phyloP scores from a whole-genome alignment of 2,797 vertebrate species.

The Enteromius afrohamiltoni region DNA sequence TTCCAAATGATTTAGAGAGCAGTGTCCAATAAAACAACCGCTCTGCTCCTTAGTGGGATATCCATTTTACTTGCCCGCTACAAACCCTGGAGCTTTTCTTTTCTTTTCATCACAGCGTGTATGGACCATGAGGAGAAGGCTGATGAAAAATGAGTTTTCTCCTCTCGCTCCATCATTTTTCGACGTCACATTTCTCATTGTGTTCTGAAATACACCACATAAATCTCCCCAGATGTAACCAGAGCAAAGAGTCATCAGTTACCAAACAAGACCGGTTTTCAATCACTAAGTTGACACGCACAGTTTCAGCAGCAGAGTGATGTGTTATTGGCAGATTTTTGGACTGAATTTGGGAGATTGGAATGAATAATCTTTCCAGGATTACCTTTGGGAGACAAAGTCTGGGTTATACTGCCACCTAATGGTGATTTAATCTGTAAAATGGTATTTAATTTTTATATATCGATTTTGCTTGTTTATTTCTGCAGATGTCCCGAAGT shows the following conservation, averaged over 20 bases:
- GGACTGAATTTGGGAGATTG: slow-evolving; percentile 35
- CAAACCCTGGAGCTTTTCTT: slow-evolving; percentile 58
- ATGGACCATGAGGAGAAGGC: slow-evolving; percentile 35
- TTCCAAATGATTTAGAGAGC: slow-evolving; percentile 68
- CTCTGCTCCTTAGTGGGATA: slow-evolving; percentile 60
- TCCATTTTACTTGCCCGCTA: slow-evolving; percentile 66
- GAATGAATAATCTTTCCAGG: slow-evolving; percentile 37
- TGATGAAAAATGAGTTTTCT: slow-evolving; percentile 52
- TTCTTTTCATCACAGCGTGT: slow-evolving; percentile 31
- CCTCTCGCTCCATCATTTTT: slow-evolving; percentile 65
- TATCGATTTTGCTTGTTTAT: background rate
- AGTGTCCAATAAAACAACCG: slow-evolving; percentile 61
- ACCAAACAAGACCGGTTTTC: slow-evolving; percentile 61
- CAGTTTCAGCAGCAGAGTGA: slow-evolving; percentile 54
- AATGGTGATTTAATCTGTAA: slow-evolving; percentile 55
- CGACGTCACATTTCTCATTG: slow-evolving; percentile 66
- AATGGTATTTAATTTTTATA: slow-evolving; percentile 5
- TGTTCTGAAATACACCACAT: slow-evolving; percentile 60
- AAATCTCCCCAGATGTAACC: slow-evolving; percentile 64
- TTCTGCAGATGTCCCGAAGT: slow-evolving; percentile 88
- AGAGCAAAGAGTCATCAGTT: slow-evolving; percentile 50
- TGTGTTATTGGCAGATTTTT: slow-evolving; percentile 58
- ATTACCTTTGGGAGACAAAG: background rate
- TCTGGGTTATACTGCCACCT: slow-evolving; percentile 67
- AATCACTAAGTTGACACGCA: slow-evolving; percentile 56